These are phyloP conservation scores for Rhinoraja longicauda DNA, from an alignment of 2,797 vertebrate species.

Conservation along the genomic window DNA sequence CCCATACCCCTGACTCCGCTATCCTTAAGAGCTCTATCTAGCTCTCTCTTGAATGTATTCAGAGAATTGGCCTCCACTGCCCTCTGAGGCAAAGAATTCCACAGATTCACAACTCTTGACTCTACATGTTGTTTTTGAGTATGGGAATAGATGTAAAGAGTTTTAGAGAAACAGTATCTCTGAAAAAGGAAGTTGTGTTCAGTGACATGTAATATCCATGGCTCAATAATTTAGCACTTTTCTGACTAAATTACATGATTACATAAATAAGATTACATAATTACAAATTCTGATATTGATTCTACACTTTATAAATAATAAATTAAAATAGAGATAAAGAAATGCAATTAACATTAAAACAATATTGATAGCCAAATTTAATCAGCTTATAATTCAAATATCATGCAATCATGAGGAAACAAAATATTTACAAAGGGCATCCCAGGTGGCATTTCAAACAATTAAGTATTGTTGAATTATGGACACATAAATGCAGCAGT, in stretches of 20 bases:
- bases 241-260: not conserved
- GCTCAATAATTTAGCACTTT: not conserved
- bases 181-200: not conserved
- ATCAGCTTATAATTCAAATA: not conserved
- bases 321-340: too few species aligned
- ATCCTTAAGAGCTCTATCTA: too few species aligned
- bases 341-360: not conserved
- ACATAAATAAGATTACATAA: not conserved
- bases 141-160: too few species aligned
- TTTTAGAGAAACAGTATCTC: not conserved
- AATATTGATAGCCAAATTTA: not conserved
- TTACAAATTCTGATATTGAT: not conserved
- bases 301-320: not conserved
- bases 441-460: not conserved
- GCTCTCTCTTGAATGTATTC: too few species aligned
- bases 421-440: too few species aligned
- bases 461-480: not conserved
- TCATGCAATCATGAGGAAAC: too few species aligned
- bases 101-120: too few species aligned
- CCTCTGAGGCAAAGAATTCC: too few species aligned
- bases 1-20: too few species aligned
- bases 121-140: not conserved
- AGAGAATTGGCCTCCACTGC: too few species aligned
- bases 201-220: not conserved
- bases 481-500: not conserved